A percentile compares a stretch with the other conserved stretches of the same genome.
These are phyloP conservation scores for Erebia epiphron DNA, from an alignment of 2,888 invertebrate genomes.

Conservation along the genomic window DNA sequence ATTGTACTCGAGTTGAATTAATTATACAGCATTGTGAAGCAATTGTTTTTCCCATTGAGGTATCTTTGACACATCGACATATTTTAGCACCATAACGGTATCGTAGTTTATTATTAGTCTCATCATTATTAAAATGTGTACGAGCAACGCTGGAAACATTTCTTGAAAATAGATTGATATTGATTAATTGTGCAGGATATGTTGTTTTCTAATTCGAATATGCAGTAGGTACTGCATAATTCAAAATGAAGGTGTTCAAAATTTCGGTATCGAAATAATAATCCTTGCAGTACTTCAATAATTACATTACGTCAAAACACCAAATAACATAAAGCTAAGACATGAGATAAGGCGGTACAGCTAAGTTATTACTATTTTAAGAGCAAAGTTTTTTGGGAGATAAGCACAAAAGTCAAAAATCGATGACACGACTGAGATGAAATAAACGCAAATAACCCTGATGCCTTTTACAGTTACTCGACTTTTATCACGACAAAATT, in stretches of 20 bases:
- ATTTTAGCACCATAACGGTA: slow-evolving; percentile 48
- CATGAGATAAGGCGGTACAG: background rate
- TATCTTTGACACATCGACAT: slow-evolving; percentile 50
- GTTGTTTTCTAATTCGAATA: background rate
- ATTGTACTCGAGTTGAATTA: slow-evolving; percentile 58
- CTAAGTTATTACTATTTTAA: background rate
- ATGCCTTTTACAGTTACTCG: slow-evolving; percentile 55
- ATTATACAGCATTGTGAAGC: slow-evolving; percentile 51
- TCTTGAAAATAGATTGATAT: background rate
- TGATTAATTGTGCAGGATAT: background rate
- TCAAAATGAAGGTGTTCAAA: too few species aligned
- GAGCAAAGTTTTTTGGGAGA: background rate
- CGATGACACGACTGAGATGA: slow-evolving; percentile 12
- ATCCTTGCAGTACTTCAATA: too few species aligned
- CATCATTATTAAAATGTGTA: slow-evolving; percentile 40
- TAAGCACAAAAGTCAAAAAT: background rate
- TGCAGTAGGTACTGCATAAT: too few species aligned
- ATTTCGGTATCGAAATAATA: too few species aligned
- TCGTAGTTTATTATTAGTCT: slow-evolving; percentile 31
- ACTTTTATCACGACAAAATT: slow-evolving; percentile 54
- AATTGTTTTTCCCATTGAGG: slow-evolving; percentile 50
- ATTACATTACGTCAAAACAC: background rate
- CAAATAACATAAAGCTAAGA: background rate
- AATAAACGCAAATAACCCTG: slow-evolving; percentile 19
- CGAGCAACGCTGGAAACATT: background rate